Conservation (phyloP, 2,113 vertebrate genomes). For the Alethe castanea region DNA sequence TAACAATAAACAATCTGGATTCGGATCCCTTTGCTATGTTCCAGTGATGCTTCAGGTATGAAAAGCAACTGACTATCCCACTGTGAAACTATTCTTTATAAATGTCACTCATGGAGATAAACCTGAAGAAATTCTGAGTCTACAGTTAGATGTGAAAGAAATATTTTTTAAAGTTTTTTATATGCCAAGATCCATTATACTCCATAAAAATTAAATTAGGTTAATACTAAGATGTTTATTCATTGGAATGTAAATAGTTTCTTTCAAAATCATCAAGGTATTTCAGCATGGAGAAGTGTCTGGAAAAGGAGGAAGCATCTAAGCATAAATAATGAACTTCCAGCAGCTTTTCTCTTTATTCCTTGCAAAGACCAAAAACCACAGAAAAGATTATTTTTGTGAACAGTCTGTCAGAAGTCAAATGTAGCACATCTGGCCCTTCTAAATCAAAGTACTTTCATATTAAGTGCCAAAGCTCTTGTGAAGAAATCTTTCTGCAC, state of each 20-base stretch:
- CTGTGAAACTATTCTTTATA: not conserved
- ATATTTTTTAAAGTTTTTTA: not conserved
- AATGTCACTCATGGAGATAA: not conserved
- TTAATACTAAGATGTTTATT: not conserved
- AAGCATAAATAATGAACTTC: not conserved
- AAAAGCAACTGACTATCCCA: slow-evolving; percentile 6
- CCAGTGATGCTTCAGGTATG: slow-evolving; percentile 35
- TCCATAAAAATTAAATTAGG: not conserved
- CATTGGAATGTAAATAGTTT: not conserved
- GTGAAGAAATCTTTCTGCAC: not conserved
- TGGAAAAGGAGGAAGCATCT: not conserved
- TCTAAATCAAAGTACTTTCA: not conserved
- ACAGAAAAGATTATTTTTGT: not conserved
- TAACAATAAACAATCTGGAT: not conserved
- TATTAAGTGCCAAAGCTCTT: not conserved
- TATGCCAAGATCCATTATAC: not conserved
- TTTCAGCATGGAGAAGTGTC: not conserved
- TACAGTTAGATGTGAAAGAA: not conserved
- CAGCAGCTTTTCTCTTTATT: not conserved
- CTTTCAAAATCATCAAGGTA: not conserved
- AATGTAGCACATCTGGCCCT: not conserved
- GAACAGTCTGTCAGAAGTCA: not conserved
- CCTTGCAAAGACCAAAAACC: not conserved
- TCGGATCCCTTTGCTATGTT: not conserved
- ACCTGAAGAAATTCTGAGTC: not conserved